These are phyloP conservation scores for Pantelozetes paolii DNA, from an alignment of 2,888 invertebrate species.

Conservation along the genomic window DNA sequence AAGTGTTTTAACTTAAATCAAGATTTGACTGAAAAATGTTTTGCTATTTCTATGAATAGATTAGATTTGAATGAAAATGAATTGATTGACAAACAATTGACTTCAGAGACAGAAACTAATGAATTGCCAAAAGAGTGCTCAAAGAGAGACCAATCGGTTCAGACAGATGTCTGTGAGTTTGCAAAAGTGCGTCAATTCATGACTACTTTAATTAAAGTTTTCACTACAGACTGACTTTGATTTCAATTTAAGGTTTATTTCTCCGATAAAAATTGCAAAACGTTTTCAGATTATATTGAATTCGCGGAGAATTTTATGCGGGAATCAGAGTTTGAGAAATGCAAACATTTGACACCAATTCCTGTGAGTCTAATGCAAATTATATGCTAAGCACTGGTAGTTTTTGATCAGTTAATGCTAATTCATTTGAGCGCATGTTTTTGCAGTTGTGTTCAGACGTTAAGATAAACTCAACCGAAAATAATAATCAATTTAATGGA, in stretches of 20 bases:
- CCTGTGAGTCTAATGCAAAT: slow-evolving; percentile 20
- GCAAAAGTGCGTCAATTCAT: not conserved
- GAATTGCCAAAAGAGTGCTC: not conserved
- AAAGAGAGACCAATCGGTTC: not conserved
- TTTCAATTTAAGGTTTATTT: not conserved
- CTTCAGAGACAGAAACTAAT: not conserved
- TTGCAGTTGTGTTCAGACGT: not conserved
- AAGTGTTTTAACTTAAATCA: not conserved
- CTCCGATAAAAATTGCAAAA: not conserved
- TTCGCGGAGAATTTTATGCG: not conserved
- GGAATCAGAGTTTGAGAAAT: not conserved
- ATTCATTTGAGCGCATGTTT: not conserved
- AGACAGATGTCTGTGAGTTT: not conserved
- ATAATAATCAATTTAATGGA: slow-evolving; percentile 14
- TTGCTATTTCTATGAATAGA: not conserved
- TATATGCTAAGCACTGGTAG: not conserved
- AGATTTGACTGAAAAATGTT: slow-evolving; percentile 6
- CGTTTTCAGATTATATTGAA: not conserved
- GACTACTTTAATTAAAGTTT: not conserved
- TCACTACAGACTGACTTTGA: not conserved
- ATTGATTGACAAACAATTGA: not conserved
- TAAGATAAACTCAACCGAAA: not conserved
- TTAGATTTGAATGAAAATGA: not conserved
- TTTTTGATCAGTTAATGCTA: not conserved
- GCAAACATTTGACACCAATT: not conserved